These are phyloP conservation scores for Scaptomyza pallida DNA, from an alignment of 1,140 invertebrate genomes.

Conservation along the genomic window DNA sequence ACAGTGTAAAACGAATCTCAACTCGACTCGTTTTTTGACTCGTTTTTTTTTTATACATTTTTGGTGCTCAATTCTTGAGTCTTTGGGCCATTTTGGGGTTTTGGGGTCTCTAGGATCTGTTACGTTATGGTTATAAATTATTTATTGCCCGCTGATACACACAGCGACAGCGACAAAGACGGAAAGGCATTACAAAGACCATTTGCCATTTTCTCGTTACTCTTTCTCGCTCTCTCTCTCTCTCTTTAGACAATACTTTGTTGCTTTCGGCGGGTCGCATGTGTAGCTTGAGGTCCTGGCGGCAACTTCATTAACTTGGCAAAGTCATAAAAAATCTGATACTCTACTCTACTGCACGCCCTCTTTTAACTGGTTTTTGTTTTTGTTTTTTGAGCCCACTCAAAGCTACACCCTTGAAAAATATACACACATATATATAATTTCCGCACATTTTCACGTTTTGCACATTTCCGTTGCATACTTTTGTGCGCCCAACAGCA, in stretches of 20 bases:
- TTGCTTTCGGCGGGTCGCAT: slow-evolving; percentile 36
- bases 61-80: slow-evolving; percentile 10
- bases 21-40: slow-evolving; percentile 18
- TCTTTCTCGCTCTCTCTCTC: too few relatives aligned
- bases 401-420: slow-evolving; percentile 52
- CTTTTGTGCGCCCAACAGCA: slow-evolving; percentile 72
- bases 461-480: slow-evolving; percentile 79
- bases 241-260: background rate
- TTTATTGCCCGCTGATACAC: slow-evolving; percentile 69
- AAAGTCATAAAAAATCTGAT: slow-evolving; percentile 71
- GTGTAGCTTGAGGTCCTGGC: slow-evolving; percentile 37
- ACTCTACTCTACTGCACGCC: slow-evolving; percentile 7
- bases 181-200: slow-evolving; percentile 34
- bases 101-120: slow-evolving; percentile 54
- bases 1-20: slow-evolving; percentile 25
- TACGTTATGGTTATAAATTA: slow-evolving; percentile 71
- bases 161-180: too few relatives aligned
- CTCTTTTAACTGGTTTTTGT: background rate
- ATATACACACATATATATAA: too few relatives aligned
- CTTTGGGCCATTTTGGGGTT: background rate
- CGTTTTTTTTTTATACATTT: slow-evolving; percentile 4
- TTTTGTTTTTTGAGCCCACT: background rate
- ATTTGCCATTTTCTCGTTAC: slow-evolving; percentile 29
- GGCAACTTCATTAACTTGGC: slow-evolving; percentile 70
- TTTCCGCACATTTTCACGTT: slow-evolving; percentile 81